Percentiles rank a stretch among this genome's conserved stretches.
Evolutionary conservation across 2,797 vertebrate genomes (phyloP).

Genomic region (Dendrocincla fuliginosa): DNA sequence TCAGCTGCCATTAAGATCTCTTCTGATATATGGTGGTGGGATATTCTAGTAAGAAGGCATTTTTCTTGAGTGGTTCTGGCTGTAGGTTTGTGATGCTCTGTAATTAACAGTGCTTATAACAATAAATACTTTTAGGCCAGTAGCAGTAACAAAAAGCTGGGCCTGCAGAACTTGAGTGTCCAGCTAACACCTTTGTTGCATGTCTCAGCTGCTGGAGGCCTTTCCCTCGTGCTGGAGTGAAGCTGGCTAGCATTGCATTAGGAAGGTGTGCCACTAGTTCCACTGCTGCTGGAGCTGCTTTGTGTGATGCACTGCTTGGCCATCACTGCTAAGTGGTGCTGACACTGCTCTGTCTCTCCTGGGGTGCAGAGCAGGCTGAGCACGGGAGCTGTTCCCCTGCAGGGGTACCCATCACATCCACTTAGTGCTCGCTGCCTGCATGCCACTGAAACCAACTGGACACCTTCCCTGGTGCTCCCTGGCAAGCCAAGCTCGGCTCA

Average conservation of each 20-base stretch:
- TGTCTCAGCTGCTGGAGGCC: neutral
- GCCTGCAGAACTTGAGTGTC: neutral
- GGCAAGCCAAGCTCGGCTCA: neutral
- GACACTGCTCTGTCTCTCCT: neutral
- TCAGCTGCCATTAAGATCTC: neutral
- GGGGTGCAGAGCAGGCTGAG: neutral
- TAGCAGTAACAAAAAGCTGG: neutral
- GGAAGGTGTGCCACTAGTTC: neutral
- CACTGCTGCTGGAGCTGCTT: neutral
- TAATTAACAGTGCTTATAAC: neutral
- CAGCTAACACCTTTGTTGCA: neutral
- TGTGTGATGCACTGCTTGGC: neutral
- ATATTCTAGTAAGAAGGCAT: neutral
- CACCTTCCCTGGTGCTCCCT: neutral
- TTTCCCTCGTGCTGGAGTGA: neutral
- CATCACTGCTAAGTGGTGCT: neutral
- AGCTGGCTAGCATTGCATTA: accelerated
- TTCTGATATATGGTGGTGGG: neutral
- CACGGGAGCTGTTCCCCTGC: neutral
- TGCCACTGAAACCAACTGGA: neutral
- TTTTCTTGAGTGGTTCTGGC: neutral
- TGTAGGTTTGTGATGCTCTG: neutral
- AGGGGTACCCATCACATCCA: neutral
- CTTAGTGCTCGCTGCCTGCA: neutral
- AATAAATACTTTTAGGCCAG: neutral